phyloP scores from a whole-genome alignment of 2,113 vertebrate species.

The Labeo catla region DNA sequence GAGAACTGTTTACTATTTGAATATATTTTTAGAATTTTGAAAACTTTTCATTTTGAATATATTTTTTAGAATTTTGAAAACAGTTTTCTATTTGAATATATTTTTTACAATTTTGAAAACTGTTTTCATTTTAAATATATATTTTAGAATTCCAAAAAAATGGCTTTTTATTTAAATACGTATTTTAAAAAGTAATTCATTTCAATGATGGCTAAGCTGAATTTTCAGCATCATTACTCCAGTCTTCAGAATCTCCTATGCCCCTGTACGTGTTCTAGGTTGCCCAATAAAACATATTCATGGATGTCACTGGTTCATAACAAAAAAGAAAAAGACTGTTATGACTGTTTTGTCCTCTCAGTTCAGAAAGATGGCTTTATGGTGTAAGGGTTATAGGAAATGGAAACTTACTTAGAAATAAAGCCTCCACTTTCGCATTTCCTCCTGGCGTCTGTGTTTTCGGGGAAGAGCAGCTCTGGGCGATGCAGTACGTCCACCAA shows the following conservation, averaged over 20 bases:
- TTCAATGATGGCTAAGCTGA: neutral
- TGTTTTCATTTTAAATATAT: too few species aligned
- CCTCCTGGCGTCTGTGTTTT: slow-evolving; percentile 93
- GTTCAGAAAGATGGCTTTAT: neutral
- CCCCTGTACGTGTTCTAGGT: neutral
- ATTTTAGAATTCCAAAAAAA: too few species aligned
- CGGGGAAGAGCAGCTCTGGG: slow-evolving; percentile 94
- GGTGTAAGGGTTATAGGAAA: neutral
- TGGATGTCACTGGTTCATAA: neutral
- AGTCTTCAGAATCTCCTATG: neutral
- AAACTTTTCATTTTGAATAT: too few species aligned
- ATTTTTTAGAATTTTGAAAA: too few species aligned
- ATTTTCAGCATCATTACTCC: neutral
- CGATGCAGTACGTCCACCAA: slow-evolving; percentile 96
- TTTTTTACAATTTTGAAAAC: neutral
- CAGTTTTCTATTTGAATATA: neutral
- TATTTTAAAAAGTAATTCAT: neutral
- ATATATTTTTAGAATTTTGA: too few species aligned
- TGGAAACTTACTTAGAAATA: slow-evolving; percentile 90
- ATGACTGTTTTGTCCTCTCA: neutral
- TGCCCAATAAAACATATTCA: neutral
- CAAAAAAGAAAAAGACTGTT: neutral
- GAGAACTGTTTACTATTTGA: too few species aligned
- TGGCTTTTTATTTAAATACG: too few species aligned
- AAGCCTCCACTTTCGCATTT: slow-evolving; percentile 98